phyloP scores from a whole-genome alignment of 2,888 invertebrate genomes.

The Watsonalla cultraria region DNA sequence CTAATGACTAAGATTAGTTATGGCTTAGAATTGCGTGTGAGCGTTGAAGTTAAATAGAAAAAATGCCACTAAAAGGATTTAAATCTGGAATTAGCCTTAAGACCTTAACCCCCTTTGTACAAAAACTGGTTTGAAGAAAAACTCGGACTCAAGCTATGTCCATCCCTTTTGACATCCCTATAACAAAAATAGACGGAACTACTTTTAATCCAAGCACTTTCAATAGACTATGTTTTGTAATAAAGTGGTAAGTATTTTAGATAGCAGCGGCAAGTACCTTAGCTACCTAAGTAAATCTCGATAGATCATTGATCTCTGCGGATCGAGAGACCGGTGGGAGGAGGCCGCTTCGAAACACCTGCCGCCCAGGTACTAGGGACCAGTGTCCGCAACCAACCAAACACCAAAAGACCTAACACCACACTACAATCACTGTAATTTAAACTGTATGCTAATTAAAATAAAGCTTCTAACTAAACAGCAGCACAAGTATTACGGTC shows the following conservation, averaged over 20 bases:
- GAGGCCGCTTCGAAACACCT: constrained; percentile 72
- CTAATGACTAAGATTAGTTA: background rate
- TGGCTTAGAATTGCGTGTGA: too few relatives aligned
- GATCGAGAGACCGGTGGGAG: constrained; percentile 68
- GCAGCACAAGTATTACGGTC: constrained; percentile 6
- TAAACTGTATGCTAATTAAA: constrained; percentile 29
- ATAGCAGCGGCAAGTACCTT: constrained; percentile 30
- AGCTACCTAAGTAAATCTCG: constrained; percentile 68
- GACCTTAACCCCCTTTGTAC: too few relatives aligned
- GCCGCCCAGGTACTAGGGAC: constrained; percentile 75
- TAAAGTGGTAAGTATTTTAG: background rate
- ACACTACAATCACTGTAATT: constrained; percentile 21
- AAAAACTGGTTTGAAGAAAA: too few relatives aligned
- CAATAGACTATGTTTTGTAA: too few relatives aligned
- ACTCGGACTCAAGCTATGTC: too few relatives aligned
- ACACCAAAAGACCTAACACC: constrained; percentile 28
- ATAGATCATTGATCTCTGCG: constrained; percentile 71
- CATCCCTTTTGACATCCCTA: too few relatives aligned
- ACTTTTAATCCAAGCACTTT: too few relatives aligned
- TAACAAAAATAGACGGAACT: too few relatives aligned
- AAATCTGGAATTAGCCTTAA: too few relatives aligned
- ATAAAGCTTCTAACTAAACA: constrained; percentile 30
- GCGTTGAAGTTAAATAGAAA: too few relatives aligned
- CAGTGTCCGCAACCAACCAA: constrained; percentile 38
- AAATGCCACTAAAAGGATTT: too few relatives aligned